Evolutionary conservation across 2,888 invertebrate species (phyloP).

Genomic region (Pandemis corylana): DNA sequence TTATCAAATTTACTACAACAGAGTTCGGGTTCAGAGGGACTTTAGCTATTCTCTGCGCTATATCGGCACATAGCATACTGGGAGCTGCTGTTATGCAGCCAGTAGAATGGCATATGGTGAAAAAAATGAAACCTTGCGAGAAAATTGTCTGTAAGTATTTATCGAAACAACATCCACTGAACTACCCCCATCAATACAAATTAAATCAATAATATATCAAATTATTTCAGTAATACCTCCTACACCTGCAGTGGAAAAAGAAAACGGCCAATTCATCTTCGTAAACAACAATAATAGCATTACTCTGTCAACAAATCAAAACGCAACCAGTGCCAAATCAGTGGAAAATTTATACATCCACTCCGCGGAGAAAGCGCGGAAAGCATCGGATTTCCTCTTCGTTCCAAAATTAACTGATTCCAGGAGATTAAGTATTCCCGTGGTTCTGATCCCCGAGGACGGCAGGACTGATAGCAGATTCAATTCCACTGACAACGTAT

Average conservation of each 20-base stretch:
- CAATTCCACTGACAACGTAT: constrained; percentile 76
- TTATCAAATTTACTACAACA: constrained; percentile 86
- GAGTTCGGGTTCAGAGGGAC: constrained; percentile 90
- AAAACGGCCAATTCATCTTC: constrained; percentile 68
- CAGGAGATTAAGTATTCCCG: constrained; percentile 75
- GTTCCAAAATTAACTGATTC: constrained; percentile 70
- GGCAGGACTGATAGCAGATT: constrained; percentile 68
- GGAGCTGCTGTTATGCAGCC: constrained; percentile 90
- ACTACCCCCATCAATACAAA: not conserved
- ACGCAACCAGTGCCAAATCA: constrained; percentile 63
- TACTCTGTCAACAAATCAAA: constrained; percentile 36
- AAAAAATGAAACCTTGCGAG: constrained; percentile 70
- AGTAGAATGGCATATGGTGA: constrained; percentile 88
- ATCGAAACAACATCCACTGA: not conserved
- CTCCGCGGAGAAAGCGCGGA: constrained; percentile 56
- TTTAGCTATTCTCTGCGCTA: constrained; percentile 87
- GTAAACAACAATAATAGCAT: constrained; percentile 52
- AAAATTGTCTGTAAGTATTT: constrained; percentile 75
- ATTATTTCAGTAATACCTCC: constrained; percentile 76
- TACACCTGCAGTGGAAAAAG: constrained; percentile 71
- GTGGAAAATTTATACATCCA: constrained; percentile 71
- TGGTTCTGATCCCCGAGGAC: constrained; percentile 72
- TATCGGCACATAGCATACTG: constrained; percentile 87
- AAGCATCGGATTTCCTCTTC: constrained; percentile 66
- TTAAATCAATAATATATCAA: not conserved